Percentiles rank a stretch among this genome's conserved stretches.
These are phyloP conservation scores for Gobius niger DNA, from an alignment of 2,113 vertebrate species.

Conservation along the genomic window DNA sequence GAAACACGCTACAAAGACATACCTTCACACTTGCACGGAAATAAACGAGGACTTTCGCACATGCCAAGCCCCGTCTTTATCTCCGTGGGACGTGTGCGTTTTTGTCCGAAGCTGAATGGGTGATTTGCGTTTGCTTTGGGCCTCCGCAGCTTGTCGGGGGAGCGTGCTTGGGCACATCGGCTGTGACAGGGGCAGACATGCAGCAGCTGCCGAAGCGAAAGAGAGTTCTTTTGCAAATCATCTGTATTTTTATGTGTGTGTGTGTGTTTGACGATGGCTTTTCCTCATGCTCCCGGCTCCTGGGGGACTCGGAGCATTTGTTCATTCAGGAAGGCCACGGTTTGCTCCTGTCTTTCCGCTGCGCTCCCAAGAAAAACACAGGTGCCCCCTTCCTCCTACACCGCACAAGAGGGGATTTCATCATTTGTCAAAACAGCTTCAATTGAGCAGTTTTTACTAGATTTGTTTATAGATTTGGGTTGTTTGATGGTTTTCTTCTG, in stretches of 20 bases:
- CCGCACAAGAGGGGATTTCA: neutral
- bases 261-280: conserved; percentile 60
- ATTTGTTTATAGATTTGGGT: no score
- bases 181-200: conserved; percentile 17
- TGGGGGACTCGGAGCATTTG: conserved; percentile 53
- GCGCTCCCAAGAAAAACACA: conserved; percentile 45
- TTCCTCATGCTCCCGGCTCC: conserved; percentile 65
- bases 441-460: no score
- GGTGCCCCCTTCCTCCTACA: conserved; percentile 19
- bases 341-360: conserved; percentile 36
- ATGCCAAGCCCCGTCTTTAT: conserved; percentile 10
- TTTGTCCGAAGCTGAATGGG: conserved; percentile 11
- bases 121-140: conserved; percentile 32
- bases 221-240: conserved; percentile 43
- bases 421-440: no score
- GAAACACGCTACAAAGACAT: conserved; percentile 13
- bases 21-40: conserved; percentile 22
- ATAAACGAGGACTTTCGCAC: conserved; percentile 9
- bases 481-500: no score
- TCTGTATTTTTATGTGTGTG: conserved; percentile 62
- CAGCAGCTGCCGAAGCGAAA: conserved; percentile 28
- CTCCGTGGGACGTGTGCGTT: neutral
- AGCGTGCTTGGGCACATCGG: conserved; percentile 50
- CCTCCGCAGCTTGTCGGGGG: conserved; percentile 14
- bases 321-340: conserved; percentile 26